Evolutionary conservation across 2,888 invertebrate genomes (phyloP), one percentile per base, ranked within the genome.

Genomic region (Liposcelis brunnea): DNA sequence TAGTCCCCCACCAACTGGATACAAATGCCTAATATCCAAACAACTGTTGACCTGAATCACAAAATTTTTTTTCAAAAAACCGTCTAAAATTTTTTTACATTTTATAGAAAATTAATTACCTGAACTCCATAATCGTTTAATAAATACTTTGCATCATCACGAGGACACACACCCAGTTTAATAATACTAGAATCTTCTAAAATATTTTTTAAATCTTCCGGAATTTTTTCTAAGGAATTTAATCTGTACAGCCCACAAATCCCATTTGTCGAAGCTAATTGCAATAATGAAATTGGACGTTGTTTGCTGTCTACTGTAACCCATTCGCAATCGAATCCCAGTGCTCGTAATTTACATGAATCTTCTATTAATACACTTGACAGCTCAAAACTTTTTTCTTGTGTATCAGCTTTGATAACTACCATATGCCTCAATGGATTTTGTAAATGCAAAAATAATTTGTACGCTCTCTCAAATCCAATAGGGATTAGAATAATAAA

Each of bases 241-340:
- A 85, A 60, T 43, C 83, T 70, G 52, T 85, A 73, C 2, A 86
- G 61, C 0, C 74, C 75, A 60, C 82, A 82, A 46, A 73, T 65
- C 1, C 83, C 83, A 55, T 75, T 70, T 49, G 64, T 64, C 1
- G 81, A 74, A 2, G 83, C 77, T 1, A 86, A 60, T 60, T 86
- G 86, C 2, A 86, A 57, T 4, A 85, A 58, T 0, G 83, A 77
- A 10, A 82, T 72, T 0, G 78, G 75, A 1, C 68, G 64, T 4
- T 72, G 62, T 40, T 60, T 63, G 0, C 73, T 73, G n/a, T 69
- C 67, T 1, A 65, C 63, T 0, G 74, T 75, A 1, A 79, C 77
- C 85, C 84, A 85, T 61, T 85, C 85, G 59, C 84, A 84, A 57
- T 85, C 85, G 56, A 85, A 77, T 5, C 85, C 85, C 31, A 85